Percentiles rank a stretch among this genome's conserved stretches.
These are phyloP conservation scores for Odontocolon sp. DNA, from an alignment of 2,888 invertebrate genomes.

Conservation along the genomic window DNA sequence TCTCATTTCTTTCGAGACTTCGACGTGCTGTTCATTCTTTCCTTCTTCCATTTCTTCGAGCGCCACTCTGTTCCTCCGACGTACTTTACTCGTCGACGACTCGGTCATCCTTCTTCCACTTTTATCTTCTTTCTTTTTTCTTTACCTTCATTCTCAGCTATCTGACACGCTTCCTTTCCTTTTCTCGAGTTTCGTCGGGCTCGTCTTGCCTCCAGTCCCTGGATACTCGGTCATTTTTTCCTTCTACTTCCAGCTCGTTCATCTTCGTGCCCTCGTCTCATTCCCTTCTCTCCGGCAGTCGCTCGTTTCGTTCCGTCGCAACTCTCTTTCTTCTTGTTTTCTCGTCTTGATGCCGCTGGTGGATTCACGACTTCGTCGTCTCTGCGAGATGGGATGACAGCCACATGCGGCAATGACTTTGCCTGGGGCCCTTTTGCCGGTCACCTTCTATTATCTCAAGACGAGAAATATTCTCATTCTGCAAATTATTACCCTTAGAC, in stretches of 20 bases:
- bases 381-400: conserved; percentile 18
- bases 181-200: not conserved
- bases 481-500: not conserved
- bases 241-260: conserved; percentile 26
- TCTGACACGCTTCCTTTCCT: conserved; percentile 33
- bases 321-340: conserved; percentile 8
- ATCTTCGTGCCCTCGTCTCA: conserved; percentile 16
- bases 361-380: conserved; percentile 9
- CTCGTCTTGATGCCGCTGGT: not conserved
- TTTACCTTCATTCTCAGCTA: conserved; percentile 29
- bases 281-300: not conserved
- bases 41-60: not conserved
- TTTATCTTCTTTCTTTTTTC: conserved; percentile 15
- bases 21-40: not conserved
- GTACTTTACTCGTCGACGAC: not conserved
- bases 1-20: not conserved
- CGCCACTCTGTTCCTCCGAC: not conserved
- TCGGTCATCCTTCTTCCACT: not conserved
- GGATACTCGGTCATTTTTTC: conserved; percentile 28
- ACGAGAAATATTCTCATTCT: not conserved
- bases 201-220: not conserved
- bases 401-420: conserved; percentile 2
- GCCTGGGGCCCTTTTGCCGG: not conserved
- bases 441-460: not conserved
- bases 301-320: not conserved